Conservation (phyloP, 2,888 invertebrate species). For the Piscicola geometra region DNA sequence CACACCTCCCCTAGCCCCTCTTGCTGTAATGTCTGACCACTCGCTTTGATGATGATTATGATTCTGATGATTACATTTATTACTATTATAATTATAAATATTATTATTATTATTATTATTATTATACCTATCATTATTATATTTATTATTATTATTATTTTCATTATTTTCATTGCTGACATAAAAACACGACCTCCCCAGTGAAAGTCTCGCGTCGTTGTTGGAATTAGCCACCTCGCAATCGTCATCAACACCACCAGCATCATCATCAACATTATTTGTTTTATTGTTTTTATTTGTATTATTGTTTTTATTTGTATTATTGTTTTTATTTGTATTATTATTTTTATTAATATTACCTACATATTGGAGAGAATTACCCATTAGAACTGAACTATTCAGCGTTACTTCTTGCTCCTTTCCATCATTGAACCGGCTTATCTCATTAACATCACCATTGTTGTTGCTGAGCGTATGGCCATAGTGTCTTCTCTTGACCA, state of each 20-base stretch:
- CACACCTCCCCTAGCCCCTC: too few species aligned
- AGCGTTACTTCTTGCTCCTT: too few species aligned
- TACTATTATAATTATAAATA: too few species aligned
- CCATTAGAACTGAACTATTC: too few species aligned
- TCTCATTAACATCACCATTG: background rate
- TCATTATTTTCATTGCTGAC: background rate
- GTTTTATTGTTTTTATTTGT: background rate
- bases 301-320: background rate
- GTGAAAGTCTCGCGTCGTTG: background rate
- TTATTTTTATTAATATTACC: background rate
- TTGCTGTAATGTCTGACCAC: too few species aligned
- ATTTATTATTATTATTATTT: background rate
- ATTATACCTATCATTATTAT: background rate
- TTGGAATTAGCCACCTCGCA: too few species aligned
- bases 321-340: background rate
- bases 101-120: too few species aligned
- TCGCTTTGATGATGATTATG: too few species aligned
- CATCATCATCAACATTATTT: background rate
- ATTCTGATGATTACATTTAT: too few species aligned
- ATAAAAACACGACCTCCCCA: slow-evolving; percentile 3
- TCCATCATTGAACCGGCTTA: too few species aligned
- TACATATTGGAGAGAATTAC: too few species aligned
- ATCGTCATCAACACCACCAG: too few species aligned
- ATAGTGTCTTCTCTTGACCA: background rate
- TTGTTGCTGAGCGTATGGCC: background rate